Percentiles rank a stretch among this genome's conserved stretches.
Evolutionary conservation across 2,113 vertebrate species (phyloP).

Genomic region (Glaucomys volans): DNA sequence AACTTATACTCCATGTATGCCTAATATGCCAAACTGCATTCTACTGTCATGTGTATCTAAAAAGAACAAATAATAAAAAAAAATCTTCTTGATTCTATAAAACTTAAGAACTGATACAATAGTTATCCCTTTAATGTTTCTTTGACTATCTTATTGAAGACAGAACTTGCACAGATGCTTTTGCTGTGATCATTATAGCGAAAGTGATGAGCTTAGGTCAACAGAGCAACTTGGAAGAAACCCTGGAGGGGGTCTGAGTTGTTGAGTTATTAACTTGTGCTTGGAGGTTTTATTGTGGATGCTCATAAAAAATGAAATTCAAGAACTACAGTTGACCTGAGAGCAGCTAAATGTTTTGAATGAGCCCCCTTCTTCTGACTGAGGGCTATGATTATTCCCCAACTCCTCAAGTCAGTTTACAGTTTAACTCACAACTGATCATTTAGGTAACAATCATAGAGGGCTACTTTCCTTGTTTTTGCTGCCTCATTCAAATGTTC

Average conservation of each 20-base stretch:
- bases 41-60: too few species aligned
- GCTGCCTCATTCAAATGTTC: neutral
- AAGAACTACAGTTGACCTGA: constrained; percentile 8
- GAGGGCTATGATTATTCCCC: neutral
- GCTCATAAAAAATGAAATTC: constrained; percentile 64
- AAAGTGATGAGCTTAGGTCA: constrained; percentile 59
- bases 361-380: neutral
- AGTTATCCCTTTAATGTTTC: neutral
- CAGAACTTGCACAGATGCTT: neutral
- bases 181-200: constrained; percentile 24
- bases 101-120: neutral
- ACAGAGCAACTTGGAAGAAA: constrained; percentile 25
- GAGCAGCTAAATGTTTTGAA: constrained; percentile 33
- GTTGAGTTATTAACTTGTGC: constrained; percentile 60
- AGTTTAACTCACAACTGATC: neutral
- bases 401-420: constrained; percentile 25
- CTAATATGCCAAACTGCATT: too few species aligned
- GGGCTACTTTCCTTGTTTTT: neutral
- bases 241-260: constrained; percentile 6
- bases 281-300: constrained; percentile 50
- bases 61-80: neutral
- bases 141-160: neutral
- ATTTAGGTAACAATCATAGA: neutral
- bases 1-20: too few species aligned
- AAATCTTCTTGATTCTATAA: neutral